Evolutionary conservation across 1,140 invertebrate species (phyloP).

Genomic region (Vollenhovia emeryi): DNA sequence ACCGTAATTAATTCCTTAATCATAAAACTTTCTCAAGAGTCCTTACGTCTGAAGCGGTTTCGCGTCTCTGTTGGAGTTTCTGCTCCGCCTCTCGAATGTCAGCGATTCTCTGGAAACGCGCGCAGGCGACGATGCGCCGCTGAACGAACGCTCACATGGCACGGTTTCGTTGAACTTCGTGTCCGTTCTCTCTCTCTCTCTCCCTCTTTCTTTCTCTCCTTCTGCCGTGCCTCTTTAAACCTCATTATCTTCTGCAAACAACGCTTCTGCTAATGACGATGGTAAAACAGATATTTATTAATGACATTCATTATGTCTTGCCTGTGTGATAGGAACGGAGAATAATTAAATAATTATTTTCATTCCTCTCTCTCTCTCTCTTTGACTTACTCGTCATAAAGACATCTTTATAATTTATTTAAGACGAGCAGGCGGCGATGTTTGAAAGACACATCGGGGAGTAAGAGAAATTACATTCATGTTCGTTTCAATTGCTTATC

Average conservation of each 20-base stretch:
- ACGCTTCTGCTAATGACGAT: constrained; percentile 16
- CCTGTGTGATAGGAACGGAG: not conserved
- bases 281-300: constrained; percentile 47
- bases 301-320: constrained; percentile 34
- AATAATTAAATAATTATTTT: constrained; percentile 22
- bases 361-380: not conserved
- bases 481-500: constrained; percentile 1
- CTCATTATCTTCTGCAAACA: constrained; percentile 58
- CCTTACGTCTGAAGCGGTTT: constrained; percentile 34
- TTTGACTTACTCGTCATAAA: not conserved
- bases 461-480: not conserved
- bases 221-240: constrained; percentile 57
- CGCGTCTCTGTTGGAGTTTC: constrained; percentile 59
- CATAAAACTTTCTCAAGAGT: constrained; percentile 73
- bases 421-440: not conserved
- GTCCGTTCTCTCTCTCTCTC: constrained; percentile 19
- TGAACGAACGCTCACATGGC: constrained; percentile 56
- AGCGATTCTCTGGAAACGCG: constrained; percentile 51
- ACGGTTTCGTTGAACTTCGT: constrained; percentile 68
- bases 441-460: not conserved
- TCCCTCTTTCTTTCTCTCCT: constrained; percentile 43
- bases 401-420: not conserved
- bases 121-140: not conserved
- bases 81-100: constrained; percentile 55
- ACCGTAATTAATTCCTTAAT: constrained; percentile 74